Conservation (phyloP, 2,113 vertebrate species). For the Percopsis transmontana region DNA sequence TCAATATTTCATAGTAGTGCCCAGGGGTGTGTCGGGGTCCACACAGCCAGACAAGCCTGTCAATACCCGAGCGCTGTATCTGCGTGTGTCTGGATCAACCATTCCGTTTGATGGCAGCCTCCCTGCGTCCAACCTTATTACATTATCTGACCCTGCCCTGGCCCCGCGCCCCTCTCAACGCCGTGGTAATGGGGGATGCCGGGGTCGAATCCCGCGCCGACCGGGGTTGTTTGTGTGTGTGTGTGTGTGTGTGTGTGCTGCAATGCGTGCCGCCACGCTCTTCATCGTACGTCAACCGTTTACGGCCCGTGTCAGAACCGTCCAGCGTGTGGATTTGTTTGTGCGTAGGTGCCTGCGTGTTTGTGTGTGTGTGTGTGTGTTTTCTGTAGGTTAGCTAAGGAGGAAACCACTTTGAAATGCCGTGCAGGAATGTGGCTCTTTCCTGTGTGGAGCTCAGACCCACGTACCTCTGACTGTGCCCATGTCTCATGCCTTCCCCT, state of each 20-base stretch:
- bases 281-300: conserved; percentile 28
- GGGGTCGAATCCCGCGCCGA: conserved; percentile 44
- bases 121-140: conserved; percentile 63
- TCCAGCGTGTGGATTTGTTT: conserved; percentile 36
- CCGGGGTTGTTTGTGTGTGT: background rate
- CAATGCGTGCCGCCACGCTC: conserved; percentile 12
- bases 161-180: conserved; percentile 19
- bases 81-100: conserved; percentile 69
- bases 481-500: conserved; percentile 44
- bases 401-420: conserved; percentile 45
- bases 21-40: conserved; percentile 56
- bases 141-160: conserved; percentile 60
- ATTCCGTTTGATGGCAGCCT: conserved; percentile 76
- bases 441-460: conserved; percentile 53
- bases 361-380: conserved; percentile 11
- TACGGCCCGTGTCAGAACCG: conserved; percentile 20
- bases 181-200: conserved; percentile 12
- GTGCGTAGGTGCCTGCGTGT: conserved; percentile 21
- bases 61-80: conserved; percentile 75
- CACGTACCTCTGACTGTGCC: conserved; percentile 59
- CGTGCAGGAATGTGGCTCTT: conserved; percentile 58
- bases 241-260: conserved; percentile 15
- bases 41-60: conserved; percentile 52
- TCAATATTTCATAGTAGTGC: conserved; percentile 62
- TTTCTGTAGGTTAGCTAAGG: conserved; percentile 20